phyloP scores from a whole-genome alignment of 2,797 vertebrate species.

The Ptychadena robeensis region DNA sequence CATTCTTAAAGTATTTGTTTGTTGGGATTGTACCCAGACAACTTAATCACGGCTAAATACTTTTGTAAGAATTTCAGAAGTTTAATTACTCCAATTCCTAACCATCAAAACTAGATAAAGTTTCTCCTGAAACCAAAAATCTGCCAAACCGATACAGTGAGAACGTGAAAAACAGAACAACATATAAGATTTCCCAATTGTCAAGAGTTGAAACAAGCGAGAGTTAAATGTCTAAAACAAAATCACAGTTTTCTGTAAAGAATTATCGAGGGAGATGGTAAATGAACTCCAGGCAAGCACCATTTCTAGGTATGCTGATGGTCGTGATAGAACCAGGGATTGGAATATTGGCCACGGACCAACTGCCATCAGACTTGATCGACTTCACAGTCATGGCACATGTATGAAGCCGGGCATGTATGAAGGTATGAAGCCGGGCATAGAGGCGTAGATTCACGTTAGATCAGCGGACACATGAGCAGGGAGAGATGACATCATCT shows the following conservation, averaged over 20 bases:
- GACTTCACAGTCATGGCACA: no score
- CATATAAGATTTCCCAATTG: conserved; percentile 73
- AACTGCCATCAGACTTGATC: not conserved
- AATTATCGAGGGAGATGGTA: conserved; percentile 1
- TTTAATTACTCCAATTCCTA: conserved; percentile 66
- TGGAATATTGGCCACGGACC: not conserved
- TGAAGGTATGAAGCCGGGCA: no score
- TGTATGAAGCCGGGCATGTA: no score
- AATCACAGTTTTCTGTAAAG: conserved; percentile 66
- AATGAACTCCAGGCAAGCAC: conserved; percentile 10
- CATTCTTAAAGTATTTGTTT: not conserved
- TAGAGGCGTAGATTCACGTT: no score
- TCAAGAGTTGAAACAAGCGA: conserved; percentile 75
- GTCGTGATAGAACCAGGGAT: not conserved
- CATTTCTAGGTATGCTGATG: not conserved
- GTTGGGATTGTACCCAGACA: not conserved
- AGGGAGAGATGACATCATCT: no score
- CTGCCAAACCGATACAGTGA: conserved; percentile 75
- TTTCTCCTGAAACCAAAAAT: conserved; percentile 77
- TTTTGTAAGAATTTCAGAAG: not conserved
- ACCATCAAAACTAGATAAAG: conserved; percentile 79
- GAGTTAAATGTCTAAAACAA: conserved; percentile 74
- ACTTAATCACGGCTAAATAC: not conserved
- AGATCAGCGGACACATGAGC: no score
- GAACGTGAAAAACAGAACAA: conserved; percentile 72